Evolutionary conservation across 2,797 vertebrate genomes (phyloP).

Genomic region (Tinamus major): DNA sequence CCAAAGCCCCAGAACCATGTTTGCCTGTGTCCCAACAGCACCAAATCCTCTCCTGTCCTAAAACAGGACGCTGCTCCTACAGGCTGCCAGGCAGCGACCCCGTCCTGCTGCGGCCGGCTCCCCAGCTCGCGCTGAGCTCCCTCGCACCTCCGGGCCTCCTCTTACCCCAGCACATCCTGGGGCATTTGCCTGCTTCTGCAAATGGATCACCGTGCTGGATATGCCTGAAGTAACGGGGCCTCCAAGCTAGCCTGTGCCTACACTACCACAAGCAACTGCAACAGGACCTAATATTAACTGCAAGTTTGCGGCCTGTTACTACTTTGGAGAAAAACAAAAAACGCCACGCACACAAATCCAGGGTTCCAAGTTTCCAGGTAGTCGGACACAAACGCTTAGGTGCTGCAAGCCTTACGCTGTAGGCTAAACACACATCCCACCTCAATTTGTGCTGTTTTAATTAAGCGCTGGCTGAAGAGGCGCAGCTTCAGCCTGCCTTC

Average conservation of each 20-base stretch:
- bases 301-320: background rate
- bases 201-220: background rate
- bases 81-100: background rate
- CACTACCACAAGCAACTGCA: background rate
- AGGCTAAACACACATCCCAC: rapidly evolving
- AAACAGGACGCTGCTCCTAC: background rate
- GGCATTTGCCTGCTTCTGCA: slow-evolving; percentile 12
- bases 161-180: background rate
- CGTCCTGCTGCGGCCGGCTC: background rate
- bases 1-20: background rate
- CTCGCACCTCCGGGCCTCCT: background rate
- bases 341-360: background rate
- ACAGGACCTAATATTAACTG: background rate
- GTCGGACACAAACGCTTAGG: background rate
- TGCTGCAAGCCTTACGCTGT: background rate
- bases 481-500: background rate
- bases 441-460: background rate
- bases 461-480: background rate
- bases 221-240: background rate
- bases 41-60: too few species aligned
- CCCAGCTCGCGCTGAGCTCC: slow-evolving; percentile 18
- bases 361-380: background rate
- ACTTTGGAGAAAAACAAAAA: background rate
- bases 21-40: background rate
- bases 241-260: background rate